Percentiles rank a stretch among this genome's conserved stretches.
Evolutionary conservation across 2,797 vertebrate species (phyloP).

Genomic region (Malacoctenus gilli): DNA sequence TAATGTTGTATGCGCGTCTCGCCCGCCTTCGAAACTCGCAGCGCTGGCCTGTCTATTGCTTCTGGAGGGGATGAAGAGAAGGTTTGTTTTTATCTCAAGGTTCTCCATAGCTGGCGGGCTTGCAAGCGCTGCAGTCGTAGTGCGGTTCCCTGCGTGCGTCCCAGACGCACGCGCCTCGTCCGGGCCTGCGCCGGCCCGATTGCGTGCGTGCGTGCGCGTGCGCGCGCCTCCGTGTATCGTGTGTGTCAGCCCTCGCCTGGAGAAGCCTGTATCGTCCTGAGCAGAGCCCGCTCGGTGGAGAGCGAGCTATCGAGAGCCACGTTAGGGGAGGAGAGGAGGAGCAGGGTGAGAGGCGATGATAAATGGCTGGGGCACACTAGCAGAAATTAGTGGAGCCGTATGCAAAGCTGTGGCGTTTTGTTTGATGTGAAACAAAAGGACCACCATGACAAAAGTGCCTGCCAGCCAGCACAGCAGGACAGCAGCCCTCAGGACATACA

Average conservation of each 20-base stretch:
- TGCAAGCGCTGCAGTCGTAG: slow-evolving; percentile 52
- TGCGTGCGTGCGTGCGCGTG: slow-evolving; percentile 9
- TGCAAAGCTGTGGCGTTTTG: slow-evolving; percentile 81
- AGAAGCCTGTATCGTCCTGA: slow-evolving; percentile 65
- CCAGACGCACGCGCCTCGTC: neutral
- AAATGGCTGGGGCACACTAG: slow-evolving; percentile 78
- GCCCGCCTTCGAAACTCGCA: slow-evolving; percentile 49
- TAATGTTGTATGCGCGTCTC: slow-evolving; percentile 60
- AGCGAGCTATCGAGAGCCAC: slow-evolving; percentile 71
- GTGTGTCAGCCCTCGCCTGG: slow-evolving; percentile 56
- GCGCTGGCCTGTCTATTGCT: slow-evolving; percentile 60
- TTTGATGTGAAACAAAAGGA: slow-evolving; percentile 85
- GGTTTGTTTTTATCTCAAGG: slow-evolving; percentile 78
- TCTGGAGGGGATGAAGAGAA: slow-evolving; percentile 69
- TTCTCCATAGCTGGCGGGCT: slow-evolving; percentile 73
- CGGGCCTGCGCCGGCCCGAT: slow-evolving; percentile 15
- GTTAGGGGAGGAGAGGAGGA: slow-evolving; percentile 61
- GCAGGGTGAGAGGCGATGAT: slow-evolving; percentile 77
- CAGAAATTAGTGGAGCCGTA: slow-evolving; percentile 82
- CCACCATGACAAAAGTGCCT: slow-evolving; percentile 82
- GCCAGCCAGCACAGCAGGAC: slow-evolving; percentile 78
- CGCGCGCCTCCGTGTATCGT: no score
- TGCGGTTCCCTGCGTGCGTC: slow-evolving; percentile 60
- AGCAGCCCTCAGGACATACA: slow-evolving; percentile 74
- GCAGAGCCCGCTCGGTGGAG: slow-evolving; percentile 67